Evolutionary conservation across 2,888 invertebrate genomes (phyloP), one percentile per base, ranked within the genome.

Genomic region (Electrophaes corylata): DNA sequence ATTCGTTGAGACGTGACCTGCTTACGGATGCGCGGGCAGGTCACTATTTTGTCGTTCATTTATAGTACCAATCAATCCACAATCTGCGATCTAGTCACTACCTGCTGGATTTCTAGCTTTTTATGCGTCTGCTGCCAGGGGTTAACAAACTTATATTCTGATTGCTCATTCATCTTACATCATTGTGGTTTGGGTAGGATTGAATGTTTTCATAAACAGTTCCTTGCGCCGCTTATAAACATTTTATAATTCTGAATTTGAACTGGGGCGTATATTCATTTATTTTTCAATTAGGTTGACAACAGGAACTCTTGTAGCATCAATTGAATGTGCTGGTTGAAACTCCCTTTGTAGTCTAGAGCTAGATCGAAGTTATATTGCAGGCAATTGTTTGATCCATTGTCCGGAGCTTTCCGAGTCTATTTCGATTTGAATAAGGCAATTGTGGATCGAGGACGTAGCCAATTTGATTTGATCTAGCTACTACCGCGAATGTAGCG

Each of bases 111-210:
- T 84, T 88, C 77, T 88, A 80, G 86, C 84, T 91, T 91, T 91
- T 91, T 91, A 89, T 90, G 84, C 84, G 90, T 90, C 90, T 90
- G 85, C 80, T 78, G 79, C 76, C 68, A 71, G 81, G 76, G 91
- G 90, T 91, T 80, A 88, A 88, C 79, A 83, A 89, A 88, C 91
- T 86, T 81, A 73, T 67, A 76, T 81, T 81, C 81, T 86, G 90
- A 90, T 90, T 88, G 90, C 86, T 90, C 86, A 89, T 90, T 87
- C 88, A 80, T 86, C 88, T 90, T 90, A 86, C 87, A 89, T 87
- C 90, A 88, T 86, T 87, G 86, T 81, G 86, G 84, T 87, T 88
- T 86, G 51, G 69, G 74, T 72, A 69, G 69, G 72, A 78, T 79
- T 77, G 69, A 75, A 77, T 74, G 72, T 83, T 86, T 85, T 82